Conservation (phyloP, 1,140 invertebrate species). For the Calosoma granatense region DNA sequence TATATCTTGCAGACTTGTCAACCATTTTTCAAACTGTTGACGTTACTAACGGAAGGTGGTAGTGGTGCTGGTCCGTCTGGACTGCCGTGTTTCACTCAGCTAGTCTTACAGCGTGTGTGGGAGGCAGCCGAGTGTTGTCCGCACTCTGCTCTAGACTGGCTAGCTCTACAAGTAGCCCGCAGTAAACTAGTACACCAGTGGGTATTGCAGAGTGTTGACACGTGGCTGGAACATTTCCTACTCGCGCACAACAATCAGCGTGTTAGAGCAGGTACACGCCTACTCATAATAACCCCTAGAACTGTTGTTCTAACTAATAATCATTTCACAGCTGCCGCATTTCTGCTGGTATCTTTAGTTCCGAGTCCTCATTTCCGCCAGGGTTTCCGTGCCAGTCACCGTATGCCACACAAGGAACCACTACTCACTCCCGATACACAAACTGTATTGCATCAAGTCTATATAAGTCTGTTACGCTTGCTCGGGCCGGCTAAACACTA, state of each 20-base stretch:
- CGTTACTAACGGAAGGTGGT: conserved; percentile 59
- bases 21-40: conserved; percentile 85
- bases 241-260: conserved; percentile 75
- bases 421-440: conserved; percentile 58
- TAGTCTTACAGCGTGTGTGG: conserved; percentile 79
- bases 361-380: conserved; percentile 81
- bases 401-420: conserved; percentile 33
- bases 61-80: conserved; percentile 60
- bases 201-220: conserved; percentile 77
- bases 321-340: conserved; percentile 60
- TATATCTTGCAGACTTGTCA: conserved; percentile 51
- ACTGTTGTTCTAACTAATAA: neutral
- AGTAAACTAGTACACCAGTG: conserved; percentile 83
- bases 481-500: conserved; percentile 75
- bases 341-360: conserved; percentile 76
- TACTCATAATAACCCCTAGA: neutral
- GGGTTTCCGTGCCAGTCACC: conserved; percentile 59
- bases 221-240: conserved; percentile 83
- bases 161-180: conserved; percentile 69
- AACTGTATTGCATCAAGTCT: conserved; percentile 73
- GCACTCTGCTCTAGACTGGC: conserved; percentile 84
- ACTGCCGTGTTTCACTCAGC: conserved; percentile 78
- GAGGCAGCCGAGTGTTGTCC: conserved; percentile 83
- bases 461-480: conserved; percentile 64
- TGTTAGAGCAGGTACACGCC: conserved; percentile 60